Base-by-base conservation (phyloP, 2,888 invertebrate genomes). In the Petrophora chlorosata region DNA sequence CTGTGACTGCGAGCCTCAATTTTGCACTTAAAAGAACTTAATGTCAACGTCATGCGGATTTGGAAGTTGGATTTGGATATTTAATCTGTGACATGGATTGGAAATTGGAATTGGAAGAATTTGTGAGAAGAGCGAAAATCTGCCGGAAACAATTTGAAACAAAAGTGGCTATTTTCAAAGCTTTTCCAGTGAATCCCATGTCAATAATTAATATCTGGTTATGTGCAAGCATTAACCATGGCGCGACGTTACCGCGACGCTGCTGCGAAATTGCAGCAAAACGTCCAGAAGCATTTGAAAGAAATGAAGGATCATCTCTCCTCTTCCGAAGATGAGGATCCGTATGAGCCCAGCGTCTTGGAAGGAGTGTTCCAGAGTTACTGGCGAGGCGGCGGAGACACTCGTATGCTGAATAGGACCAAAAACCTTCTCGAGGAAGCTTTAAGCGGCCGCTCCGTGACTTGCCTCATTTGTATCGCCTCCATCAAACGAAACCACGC, bases 401-500 rank as follows among this genome's bases (percentile, higher is more conserved):
- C 73, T 1, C 73, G 78, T n/a, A 67, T 86, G 75, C 66, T 89
- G 2, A 83, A 82, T 40, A 79, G 94, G 65, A 95, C 95, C 3
- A 92, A 94, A 67, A 92, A 93, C 35, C 94, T 95, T 71, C 83
- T 98, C 40, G 94, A 95, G 71, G 96, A 97, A 78, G 92, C 94
- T 0, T 92, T 97, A 61, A 93, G 94, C 65, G 95, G 96, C 12
- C 95, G 96, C 4, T 92, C 95, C 5, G 93, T 95, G 1, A 95
- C 95, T 7, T 98, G 98, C 73, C 92, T 98, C 2, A 96, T 98
- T 69, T 98, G 98, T 69, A 97, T 98, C 72, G 96, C 95, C 2
- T 94, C 95, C 26, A 93, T 98, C 8, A 96, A 95, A 77, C 92
- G 95, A 61, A 91, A 91, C 41, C 95, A 98, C 71, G 83, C 95